phyloP scores from a whole-genome alignment of 92 coral and sea anemone genomes.

The Epizoanthus fatuus region DNA sequence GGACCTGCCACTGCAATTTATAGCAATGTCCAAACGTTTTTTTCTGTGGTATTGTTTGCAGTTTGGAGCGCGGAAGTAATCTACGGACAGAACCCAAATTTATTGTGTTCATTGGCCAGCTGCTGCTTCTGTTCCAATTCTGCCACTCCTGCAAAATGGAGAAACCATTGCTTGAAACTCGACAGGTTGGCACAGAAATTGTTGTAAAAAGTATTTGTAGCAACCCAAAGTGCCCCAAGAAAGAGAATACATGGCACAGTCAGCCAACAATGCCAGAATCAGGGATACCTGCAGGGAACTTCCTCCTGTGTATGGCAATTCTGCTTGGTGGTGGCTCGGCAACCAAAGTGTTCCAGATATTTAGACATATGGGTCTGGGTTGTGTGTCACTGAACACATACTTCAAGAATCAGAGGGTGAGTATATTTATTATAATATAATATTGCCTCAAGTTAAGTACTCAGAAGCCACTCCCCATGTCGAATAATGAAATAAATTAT shows the following conservation, averaged over 20 bases:
- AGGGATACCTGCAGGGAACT: slow-evolving; percentile 54
- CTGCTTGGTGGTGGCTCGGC: slow-evolving; percentile 54
- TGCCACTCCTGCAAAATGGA: slow-evolving; percentile 53
- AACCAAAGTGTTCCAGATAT: slow-evolving; percentile 33
- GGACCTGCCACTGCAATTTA: background rate
- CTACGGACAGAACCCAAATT: slow-evolving; percentile 54
- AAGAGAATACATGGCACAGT: slow-evolving; percentile 42
- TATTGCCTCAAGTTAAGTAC: background rate
- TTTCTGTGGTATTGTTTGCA: slow-evolving; percentile 1
- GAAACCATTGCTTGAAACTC: slow-evolving; percentile 39
- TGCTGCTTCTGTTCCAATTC: slow-evolving; percentile 51
- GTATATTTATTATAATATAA: too few relatives aligned
- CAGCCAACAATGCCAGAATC: slow-evolving; percentile 64
- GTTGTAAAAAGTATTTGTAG: slow-evolving; percentile 39
- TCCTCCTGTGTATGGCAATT: slow-evolving; percentile 52
- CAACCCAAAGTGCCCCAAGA: slow-evolving; percentile 52
- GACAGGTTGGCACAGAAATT: slow-evolving; percentile 44
- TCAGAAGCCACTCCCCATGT: too few relatives aligned
- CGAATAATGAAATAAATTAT: too few relatives aligned
- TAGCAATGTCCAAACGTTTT: background rate
- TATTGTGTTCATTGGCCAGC: slow-evolving; percentile 53
- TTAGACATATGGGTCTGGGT: background rate
- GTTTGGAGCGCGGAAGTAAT: slow-evolving; percentile 14
- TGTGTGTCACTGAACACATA: slow-evolving; percentile 5
- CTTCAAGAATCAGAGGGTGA: slow-evolving; percentile 27